Percentiles rank a stretch among this genome's conserved stretches.
Conservation (phyloP, 1,140 invertebrate species). For the Bombyx mandarina region DNA sequence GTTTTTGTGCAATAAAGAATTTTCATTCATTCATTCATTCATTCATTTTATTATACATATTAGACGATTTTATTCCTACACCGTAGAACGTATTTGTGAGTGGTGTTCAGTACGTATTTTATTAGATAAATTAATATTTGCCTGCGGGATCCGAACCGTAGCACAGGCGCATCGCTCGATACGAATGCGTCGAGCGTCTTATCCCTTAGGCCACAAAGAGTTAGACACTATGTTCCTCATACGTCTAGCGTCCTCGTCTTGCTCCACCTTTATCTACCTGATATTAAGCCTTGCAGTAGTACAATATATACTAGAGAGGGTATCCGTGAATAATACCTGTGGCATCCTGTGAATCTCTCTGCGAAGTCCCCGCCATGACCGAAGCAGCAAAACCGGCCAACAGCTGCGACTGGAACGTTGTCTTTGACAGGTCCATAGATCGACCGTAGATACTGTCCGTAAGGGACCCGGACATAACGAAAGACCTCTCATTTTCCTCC, state of each 20-base stretch:
- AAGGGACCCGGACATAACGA: slow-evolving; percentile 32
- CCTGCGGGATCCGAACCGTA: too few relatives aligned
- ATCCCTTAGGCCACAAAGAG: not conserved
- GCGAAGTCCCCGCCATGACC: slow-evolving; percentile 50
- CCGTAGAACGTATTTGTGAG: too few relatives aligned
- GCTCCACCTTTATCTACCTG: too few relatives aligned
- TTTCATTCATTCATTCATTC: too few relatives aligned
- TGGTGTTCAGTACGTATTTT: too few relatives aligned
- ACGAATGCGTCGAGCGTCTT: too few relatives aligned
- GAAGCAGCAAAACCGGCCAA: slow-evolving; percentile 57
- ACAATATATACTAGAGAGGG: not conserved
- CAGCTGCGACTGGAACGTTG: slow-evolving; percentile 58
- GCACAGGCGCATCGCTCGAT: too few relatives aligned
- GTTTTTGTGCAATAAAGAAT: too few relatives aligned
- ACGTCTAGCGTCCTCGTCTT: too few relatives aligned
- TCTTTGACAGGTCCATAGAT: slow-evolving; percentile 63
- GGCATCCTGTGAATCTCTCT: slow-evolving; percentile 48
- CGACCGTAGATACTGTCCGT: slow-evolving; percentile 55
- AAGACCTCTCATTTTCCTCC: slow-evolving; percentile 24
- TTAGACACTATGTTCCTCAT: not conserved
- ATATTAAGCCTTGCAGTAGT: not conserved
- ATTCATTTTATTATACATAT: too few relatives aligned
- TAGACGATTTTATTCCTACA: too few relatives aligned
- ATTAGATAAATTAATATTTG: too few relatives aligned
- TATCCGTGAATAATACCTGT: slow-evolving; percentile 25